Evolutionary conservation across 2,888 invertebrate genomes (phyloP).

Genomic region (Pachymerium ferrugineum): DNA sequence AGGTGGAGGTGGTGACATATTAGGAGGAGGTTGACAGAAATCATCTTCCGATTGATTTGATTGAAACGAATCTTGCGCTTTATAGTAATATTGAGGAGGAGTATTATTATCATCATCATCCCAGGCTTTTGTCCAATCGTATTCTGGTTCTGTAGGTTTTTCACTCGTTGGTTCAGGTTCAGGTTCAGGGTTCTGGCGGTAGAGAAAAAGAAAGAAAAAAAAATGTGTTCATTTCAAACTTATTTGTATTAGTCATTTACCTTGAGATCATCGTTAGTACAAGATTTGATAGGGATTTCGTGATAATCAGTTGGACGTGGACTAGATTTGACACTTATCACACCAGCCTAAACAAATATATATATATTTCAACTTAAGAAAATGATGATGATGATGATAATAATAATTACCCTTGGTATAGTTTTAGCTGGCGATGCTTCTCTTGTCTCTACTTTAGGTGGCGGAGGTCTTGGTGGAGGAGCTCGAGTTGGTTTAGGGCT

Average conservation of each 20-base stretch:
- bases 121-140: conserved; percentile 28
- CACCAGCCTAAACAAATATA: neutral
- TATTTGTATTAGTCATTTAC: no score
- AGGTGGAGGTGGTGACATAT: conserved; percentile 35
- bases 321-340: neutral
- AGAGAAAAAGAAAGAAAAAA: no score
- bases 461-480: conserved; percentile 36
- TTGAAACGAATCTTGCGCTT: neutral
- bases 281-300: no score
- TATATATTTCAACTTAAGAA: no score
- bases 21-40: conserved; percentile 37
- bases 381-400: neutral
- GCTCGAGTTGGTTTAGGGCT: conserved; percentile 39
- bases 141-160: neutral
- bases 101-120: no score
- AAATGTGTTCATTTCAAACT: neutral
- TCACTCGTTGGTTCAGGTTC: neutral
- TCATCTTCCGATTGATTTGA: neutral
- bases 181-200: no score
- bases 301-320: neutral
- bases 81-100: no score
- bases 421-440: neutral
- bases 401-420: neutral
- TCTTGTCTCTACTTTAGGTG: neutral
- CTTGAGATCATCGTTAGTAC: no score